These are phyloP conservation scores for Lycopodina hypogea DNA, from an alignment of 37 sponge, comb jelly and placozoan species.

Conservation along the genomic window DNA sequence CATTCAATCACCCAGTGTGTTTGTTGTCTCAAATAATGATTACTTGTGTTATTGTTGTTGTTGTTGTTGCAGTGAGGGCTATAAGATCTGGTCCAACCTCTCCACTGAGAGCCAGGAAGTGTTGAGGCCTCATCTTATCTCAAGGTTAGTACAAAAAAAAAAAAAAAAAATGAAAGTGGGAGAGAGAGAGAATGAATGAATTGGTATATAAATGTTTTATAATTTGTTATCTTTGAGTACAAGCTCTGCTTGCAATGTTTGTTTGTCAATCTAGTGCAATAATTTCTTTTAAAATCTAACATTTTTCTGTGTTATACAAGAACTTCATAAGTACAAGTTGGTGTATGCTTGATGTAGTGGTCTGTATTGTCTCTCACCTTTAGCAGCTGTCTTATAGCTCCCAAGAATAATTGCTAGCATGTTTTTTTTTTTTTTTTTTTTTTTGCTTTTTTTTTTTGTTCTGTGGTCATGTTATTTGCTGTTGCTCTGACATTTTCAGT, in stretches of 20 bases:
- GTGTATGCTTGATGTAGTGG: no score
- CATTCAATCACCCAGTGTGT: no score
- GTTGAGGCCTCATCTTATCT: constrained; percentile 64
- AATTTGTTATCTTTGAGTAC: neutral
- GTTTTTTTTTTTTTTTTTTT: neutral
- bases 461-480: no score
- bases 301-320: neutral
- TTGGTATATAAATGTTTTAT: neutral
- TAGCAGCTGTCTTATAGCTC: no score
- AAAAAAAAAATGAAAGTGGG: neutral
- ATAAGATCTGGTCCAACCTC: constrained; percentile 54
- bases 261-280: no score
- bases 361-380: no score
- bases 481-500: constrained; percentile 9
- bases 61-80: constrained; percentile 45
- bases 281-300: neutral
- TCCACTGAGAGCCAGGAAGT: constrained; percentile 59
- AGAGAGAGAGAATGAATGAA: neutral
- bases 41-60: neutral
- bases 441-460: neutral
- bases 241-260: neutral
- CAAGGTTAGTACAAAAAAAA: constrained; percentile 33
- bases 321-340: no score
- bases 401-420: no score
- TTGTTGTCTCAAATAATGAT: no score